Evolutionary conservation across 2,113 vertebrate species (phyloP).

Genomic region (Sphaerodactylus townsendi): DNA sequence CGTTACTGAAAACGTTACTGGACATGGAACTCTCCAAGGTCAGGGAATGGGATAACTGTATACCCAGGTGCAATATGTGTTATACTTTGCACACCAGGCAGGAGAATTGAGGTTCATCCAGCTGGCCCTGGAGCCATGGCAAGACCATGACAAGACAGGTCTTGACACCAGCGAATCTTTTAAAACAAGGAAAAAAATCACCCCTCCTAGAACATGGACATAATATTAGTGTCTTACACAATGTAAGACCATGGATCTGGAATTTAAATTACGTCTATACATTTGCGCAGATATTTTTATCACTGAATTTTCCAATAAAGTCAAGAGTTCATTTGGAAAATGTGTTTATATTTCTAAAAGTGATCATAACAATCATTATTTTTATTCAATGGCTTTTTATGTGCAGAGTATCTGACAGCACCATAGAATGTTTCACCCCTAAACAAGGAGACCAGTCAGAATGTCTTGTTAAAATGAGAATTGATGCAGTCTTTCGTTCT

Average conservation of each 20-base stretch:
- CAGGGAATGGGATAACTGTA: too few species aligned
- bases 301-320: not conserved
- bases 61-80: too few species aligned
- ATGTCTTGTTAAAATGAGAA: slow-evolving; percentile 80
- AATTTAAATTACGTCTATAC: not conserved
- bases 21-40: too few species aligned
- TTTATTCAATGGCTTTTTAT: slow-evolving; percentile 32
- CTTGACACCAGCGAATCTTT: too few species aligned
- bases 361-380: slow-evolving; percentile 7
- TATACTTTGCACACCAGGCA: too few species aligned
- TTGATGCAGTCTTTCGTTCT: slow-evolving; percentile 80
- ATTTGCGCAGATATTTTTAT: not conserved
- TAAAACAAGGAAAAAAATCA: too few species aligned
- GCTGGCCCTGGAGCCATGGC: too few species aligned
- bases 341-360: not conserved
- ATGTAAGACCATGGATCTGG: not conserved
- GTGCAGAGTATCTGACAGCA: slow-evolving; percentile 60
- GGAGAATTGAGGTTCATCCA: too few species aligned
- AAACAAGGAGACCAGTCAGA: slow-evolving; percentile 72
- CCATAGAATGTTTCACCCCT: slow-evolving; percentile 88
- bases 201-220: too few species aligned
- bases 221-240: too few species aligned
- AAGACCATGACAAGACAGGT: too few species aligned
- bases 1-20: too few species aligned
- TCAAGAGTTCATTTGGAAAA: not conserved